phyloP scores from a whole-genome alignment of 2,797 vertebrate genomes.

The Pangasius macronema region DNA sequence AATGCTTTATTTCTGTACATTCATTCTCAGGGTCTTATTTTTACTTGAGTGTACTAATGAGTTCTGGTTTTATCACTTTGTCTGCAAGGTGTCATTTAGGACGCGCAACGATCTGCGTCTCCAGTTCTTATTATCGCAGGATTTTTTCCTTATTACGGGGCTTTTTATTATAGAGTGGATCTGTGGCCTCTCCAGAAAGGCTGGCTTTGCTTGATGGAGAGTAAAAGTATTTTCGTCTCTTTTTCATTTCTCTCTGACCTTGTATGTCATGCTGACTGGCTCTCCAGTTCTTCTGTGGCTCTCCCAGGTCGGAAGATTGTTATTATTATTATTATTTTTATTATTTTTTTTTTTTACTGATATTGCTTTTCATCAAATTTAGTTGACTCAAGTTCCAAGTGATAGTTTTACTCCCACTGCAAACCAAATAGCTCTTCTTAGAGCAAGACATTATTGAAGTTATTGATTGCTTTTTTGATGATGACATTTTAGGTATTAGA shows the following conservation, averaged over 20 bases:
- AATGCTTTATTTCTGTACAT: neutral
- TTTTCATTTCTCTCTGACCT: constrained; percentile 24
- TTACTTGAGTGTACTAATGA: neutral
- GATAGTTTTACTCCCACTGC: neutral
- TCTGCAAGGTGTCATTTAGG: neutral
- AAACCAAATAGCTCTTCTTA: constrained; percentile 2
- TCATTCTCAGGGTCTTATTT: neutral
- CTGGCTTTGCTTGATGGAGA: neutral
- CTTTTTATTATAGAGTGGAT: neutral
- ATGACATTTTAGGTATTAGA: neutral
- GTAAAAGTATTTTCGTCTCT: constrained; percentile 22
- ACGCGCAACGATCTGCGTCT: neutral
- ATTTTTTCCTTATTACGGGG: neutral
- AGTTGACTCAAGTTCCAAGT: constrained; percentile 1
- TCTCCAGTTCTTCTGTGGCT: constrained; percentile 13
- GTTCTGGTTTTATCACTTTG: constrained; percentile 14
- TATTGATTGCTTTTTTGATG: constrained; percentile 1
- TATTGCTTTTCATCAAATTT: constrained; percentile 23
- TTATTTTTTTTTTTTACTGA: constrained; percentile 1
- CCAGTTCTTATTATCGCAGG: neutral
- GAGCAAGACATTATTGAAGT: neutral
- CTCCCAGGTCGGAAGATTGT: constrained; percentile 5
- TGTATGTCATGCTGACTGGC: constrained; percentile 4
- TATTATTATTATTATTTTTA: constrained; percentile 7
- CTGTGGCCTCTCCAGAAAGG: constrained; percentile 16